These are phyloP conservation scores for Drosophila ercepeae DNA, from an alignment of 1,140 invertebrate genomes.

Conservation along the genomic window DNA sequence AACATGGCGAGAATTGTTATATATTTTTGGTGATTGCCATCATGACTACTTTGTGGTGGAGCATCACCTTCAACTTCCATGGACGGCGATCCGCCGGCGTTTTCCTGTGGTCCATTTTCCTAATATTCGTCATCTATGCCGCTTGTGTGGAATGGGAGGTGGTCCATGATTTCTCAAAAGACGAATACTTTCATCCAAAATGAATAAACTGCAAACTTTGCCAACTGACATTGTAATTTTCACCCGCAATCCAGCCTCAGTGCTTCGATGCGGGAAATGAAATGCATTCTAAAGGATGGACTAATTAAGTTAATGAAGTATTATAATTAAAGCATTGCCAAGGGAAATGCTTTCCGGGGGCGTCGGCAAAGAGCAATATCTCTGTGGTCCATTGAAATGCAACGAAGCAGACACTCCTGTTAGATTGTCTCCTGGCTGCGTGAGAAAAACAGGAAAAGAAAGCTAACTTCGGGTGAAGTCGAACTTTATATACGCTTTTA, in stretches of 20 bases:
- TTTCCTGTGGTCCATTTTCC: conserved; percentile 32
- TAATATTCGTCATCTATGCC: conserved; percentile 25
- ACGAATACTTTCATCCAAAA: background rate
- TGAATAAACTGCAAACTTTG: background rate
- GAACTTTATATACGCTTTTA: too few species aligned
- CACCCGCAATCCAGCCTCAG: background rate
- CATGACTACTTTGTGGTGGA: conserved; percentile 23
- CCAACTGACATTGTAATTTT: conserved; percentile 12
- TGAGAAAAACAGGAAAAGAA: too few species aligned
- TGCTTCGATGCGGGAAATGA: background rate
- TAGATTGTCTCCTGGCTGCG: conserved; percentile 25
- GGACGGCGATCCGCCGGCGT: conserved; percentile 47
- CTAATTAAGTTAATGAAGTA: conserved; percentile 71
- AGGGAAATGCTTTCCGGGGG: conserved; percentile 31
- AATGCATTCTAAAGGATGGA: conserved; percentile 7
- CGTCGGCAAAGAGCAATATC: conserved; percentile 10
- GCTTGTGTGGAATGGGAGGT: conserved; percentile 27
- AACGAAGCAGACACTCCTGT: conserved; percentile 23
- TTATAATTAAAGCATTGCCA: conserved; percentile 56
- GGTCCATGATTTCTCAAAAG: conserved; percentile 30
- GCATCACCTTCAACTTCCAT: conserved; percentile 32
- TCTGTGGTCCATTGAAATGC: conserved; percentile 47
- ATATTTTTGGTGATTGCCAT: conserved; percentile 44
- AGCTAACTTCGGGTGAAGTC: too few species aligned
- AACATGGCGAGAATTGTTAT: conserved; percentile 35